Conservation (phyloP, 2,888 invertebrate species). For the Latrodectus hesperus region DNA sequence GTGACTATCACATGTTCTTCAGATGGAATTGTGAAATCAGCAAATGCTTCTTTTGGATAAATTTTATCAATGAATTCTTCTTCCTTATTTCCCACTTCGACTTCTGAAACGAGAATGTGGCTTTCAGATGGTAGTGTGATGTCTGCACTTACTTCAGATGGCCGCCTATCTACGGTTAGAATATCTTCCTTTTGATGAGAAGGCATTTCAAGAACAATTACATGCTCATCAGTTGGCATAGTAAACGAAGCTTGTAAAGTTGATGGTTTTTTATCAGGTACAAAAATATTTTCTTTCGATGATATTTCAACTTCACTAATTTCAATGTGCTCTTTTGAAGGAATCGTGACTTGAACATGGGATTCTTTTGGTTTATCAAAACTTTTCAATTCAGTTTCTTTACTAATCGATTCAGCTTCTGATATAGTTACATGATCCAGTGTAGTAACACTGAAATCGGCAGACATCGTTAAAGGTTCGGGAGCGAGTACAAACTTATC, state of each 20-base stretch:
- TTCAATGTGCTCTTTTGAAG: conserved; percentile 68
- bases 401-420: conserved; percentile 58
- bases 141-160: conserved; percentile 59
- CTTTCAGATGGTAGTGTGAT: conserved; percentile 58
- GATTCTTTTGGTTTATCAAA: conserved; percentile 68
- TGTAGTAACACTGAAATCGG: conserved; percentile 63
- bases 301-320: conserved; percentile 62
- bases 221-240: conserved; percentile 66
- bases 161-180: conserved; percentile 55
- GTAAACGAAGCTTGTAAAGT: conserved; percentile 55
- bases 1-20: conserved; percentile 70
- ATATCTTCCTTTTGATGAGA: conserved; percentile 69
- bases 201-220: conserved; percentile 52
- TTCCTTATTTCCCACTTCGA: conserved; percentile 69
- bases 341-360: conserved; percentile 61
- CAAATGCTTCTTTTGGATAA: conserved; percentile 52
- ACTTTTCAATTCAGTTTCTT: conserved; percentile 66
- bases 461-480: conserved; percentile 49
- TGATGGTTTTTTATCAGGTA: conserved; percentile 50
- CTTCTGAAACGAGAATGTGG: conserved; percentile 63
- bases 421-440: conserved; percentile 64
- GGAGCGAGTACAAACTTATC: conserved; percentile 25
- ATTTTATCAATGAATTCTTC: conserved; percentile 59
- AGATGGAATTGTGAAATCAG: conserved; percentile 62
- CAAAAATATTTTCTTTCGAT: conserved; percentile 70